Evolutionary conservation across 1,140 invertebrate species (phyloP).

Genomic region (Drosophila elegans): DNA sequence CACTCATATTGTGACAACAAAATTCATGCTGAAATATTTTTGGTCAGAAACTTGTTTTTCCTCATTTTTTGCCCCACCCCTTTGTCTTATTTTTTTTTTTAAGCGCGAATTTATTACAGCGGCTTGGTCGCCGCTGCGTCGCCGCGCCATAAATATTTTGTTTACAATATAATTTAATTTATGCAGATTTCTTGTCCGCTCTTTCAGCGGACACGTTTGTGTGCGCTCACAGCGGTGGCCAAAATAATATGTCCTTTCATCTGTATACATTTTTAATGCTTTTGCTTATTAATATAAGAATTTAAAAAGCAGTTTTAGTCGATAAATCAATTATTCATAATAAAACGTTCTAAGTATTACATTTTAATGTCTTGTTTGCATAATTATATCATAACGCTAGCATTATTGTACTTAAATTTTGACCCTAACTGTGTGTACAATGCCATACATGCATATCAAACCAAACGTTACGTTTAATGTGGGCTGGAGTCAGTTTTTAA

Average conservation of each 20-base stretch:
- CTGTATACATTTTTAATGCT: too few relatives aligned
- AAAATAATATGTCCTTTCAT: background rate
- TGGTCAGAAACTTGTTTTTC: slow-evolving; percentile 67
- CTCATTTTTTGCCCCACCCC: slow-evolving; percentile 27
- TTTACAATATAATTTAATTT: slow-evolving; percentile 83
- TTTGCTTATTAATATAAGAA: too few relatives aligned
- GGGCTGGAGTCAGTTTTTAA: slow-evolving; percentile 48
- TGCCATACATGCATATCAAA: slow-evolving; percentile 49
- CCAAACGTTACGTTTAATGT: slow-evolving; percentile 64
- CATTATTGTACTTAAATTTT: background rate
- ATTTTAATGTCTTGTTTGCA: too few relatives aligned
- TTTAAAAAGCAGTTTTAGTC: too few relatives aligned
- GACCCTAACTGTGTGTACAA: background rate
- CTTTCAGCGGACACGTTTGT: slow-evolving; percentile 42
- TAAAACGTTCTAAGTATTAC: too few relatives aligned
- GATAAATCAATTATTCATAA: too few relatives aligned
- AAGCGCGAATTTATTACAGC: slow-evolving; percentile 82
- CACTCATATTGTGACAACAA: slow-evolving; percentile 67
- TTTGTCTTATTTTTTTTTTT: slow-evolving; percentile 44
- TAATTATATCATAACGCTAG: too few relatives aligned
- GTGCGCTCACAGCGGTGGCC: slow-evolving; percentile 3
- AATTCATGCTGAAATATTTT: slow-evolving; percentile 81
- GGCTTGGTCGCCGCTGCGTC: slow-evolving; percentile 38
- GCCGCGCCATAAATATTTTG: slow-evolving; percentile 78
- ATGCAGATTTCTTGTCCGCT: slow-evolving; percentile 71